phyloP scores from a whole-genome alignment of 2,113 vertebrate genomes.

The Tretioscincus oriximinensis region DNA sequence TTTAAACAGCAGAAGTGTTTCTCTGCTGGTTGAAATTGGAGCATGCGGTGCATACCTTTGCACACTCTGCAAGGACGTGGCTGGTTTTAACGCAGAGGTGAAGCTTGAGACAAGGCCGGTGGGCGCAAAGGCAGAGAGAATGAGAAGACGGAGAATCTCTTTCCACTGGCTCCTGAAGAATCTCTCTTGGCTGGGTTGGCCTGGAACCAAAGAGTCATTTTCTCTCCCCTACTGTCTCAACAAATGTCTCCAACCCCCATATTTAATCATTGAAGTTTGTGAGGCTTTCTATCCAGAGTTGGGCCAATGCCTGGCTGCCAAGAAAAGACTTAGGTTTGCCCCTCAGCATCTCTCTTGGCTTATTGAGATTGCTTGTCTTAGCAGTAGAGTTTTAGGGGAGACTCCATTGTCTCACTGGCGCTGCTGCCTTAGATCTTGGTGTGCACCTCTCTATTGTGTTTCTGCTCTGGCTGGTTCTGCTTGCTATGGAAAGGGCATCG shows the following conservation, averaged over 20 bases:
- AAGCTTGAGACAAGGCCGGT: background rate
- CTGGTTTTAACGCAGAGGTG: background rate
- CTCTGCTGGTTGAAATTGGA: no score
- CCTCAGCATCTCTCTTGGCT: background rate
- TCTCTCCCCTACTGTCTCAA: no score
- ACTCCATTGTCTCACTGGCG: background rate
- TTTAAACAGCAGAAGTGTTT: no score
- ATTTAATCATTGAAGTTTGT: no score
- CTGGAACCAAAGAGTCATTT: no score
- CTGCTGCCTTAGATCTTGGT: background rate
- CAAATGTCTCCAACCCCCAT: no score
- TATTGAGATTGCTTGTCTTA: background rate
- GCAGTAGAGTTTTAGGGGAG: no score
- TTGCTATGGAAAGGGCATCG: conserved; percentile 33
- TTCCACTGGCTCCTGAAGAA: background rate
- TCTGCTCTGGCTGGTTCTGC: background rate
- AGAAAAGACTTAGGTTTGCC: background rate
- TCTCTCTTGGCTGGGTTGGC: background rate
- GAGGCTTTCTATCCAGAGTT: background rate
- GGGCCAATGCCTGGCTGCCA: background rate
- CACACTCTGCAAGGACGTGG: background rate
- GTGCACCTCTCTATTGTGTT: conserved; percentile 36
- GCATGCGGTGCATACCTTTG: background rate
- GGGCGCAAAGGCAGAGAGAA: background rate
- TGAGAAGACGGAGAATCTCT: background rate